Percentiles rank a stretch among this genome's conserved stretches.
Conservation (phyloP, 2,797 vertebrate species). For the Buceros bicornis region DNA sequence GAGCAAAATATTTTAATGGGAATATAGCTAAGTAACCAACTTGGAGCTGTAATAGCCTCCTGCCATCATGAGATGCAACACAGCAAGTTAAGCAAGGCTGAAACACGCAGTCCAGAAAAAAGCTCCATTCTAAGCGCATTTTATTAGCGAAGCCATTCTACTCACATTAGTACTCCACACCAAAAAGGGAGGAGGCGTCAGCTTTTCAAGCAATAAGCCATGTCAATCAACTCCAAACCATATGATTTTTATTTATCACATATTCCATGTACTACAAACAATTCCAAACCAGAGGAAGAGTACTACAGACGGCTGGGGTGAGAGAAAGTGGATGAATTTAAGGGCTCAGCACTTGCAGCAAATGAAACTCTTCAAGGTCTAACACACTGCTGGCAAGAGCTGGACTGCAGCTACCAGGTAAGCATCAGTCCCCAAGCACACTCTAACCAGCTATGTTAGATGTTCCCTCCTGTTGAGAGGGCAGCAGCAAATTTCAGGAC, state of each 20-base stretch:
- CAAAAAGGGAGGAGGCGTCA: neutral
- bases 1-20: neutral
- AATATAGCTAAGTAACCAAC: neutral
- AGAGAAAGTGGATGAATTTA: neutral
- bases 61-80: neutral
- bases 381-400: neutral
- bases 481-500: neutral
- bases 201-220: neutral
- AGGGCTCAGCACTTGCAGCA: neutral
- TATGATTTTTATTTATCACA: neutral
- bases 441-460: neutral
- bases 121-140: neutral
- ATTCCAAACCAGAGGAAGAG: conserved; percentile 14
- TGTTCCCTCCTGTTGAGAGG: neutral
- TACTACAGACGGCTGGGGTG: neutral
- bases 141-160: neutral
- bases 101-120: neutral
- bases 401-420: neutral
- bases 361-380: neutral
- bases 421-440: neutral
- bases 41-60: neutral
- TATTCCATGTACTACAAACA: neutral
- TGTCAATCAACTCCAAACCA: neutral
- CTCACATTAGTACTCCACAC: neutral
- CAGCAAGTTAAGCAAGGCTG: neutral